Evolutionary conservation across 2,113 vertebrate genomes (phyloP).

Genomic region (Tetrax tetrax): DNA sequence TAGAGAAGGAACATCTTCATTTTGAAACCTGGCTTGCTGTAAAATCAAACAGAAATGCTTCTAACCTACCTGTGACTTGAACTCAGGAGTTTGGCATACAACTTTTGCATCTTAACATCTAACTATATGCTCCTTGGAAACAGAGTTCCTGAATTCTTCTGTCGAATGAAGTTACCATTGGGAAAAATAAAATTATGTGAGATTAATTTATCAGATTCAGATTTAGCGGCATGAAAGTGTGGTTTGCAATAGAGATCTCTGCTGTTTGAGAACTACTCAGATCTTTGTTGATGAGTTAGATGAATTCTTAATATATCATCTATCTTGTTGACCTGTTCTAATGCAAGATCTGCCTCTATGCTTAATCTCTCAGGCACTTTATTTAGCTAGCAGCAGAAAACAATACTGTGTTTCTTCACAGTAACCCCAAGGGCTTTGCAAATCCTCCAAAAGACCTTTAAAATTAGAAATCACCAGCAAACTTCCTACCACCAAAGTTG

Average conservation of each 20-base stretch:
- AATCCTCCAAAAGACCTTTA: slow-evolving; percentile 36
- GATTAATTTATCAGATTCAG: not conserved
- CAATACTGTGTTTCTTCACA: not conserved
- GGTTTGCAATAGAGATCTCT: not conserved
- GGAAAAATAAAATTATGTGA: not conserved
- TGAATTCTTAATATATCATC: not conserved
- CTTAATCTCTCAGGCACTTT: not conserved
- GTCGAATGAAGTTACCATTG: not conserved
- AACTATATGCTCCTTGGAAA: not conserved
- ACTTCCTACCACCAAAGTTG: not conserved
- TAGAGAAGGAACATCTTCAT: not conserved
- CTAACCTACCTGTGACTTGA: not conserved
- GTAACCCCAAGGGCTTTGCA: not conserved
- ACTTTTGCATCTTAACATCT: not conserved
- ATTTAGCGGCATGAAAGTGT: not conserved
- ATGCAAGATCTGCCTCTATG: not conserved
- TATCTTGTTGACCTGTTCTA: not conserved
- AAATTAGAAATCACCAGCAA: slow-evolving; percentile 27
- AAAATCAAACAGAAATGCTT: not conserved
- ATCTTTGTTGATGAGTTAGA: not conserved
- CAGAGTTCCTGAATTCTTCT: not conserved
- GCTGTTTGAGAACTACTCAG: not conserved
- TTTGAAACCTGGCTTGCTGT: not conserved
- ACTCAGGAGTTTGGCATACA: not conserved
- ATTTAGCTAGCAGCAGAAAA: not conserved